These are phyloP conservation scores for Drosophila triauraria DNA, from an alignment of 1,140 invertebrate species.

Conservation along the genomic window DNA sequence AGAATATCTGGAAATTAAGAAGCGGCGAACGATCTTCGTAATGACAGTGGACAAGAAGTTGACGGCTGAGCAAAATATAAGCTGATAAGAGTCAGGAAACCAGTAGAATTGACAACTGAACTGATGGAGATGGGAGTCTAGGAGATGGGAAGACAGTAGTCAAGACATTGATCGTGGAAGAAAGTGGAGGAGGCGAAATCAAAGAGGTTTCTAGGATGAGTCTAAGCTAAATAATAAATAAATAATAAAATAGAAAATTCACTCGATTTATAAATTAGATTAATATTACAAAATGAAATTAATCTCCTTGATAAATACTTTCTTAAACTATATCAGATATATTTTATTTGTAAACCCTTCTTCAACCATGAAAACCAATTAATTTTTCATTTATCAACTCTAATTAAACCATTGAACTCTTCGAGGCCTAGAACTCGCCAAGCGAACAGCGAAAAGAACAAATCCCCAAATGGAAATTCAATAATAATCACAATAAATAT, in stretches of 20 bases:
- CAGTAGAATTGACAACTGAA: constrained; percentile 15
- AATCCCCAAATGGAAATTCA: constrained; percentile 61
- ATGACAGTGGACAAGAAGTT: constrained; percentile 63
- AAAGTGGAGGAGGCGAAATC: not conserved
- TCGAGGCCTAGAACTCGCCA: constrained; percentile 8
- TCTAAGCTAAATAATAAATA: not conserved
- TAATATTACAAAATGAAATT: not conserved
- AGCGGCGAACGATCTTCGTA: constrained; percentile 64
- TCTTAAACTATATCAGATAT: too few species aligned
- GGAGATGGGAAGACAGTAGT: constrained; percentile 1
- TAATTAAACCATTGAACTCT: constrained; percentile 68
- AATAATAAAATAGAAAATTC: too few species aligned
- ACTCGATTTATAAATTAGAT: too few species aligned
- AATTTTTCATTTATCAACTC: constrained; percentile 39
- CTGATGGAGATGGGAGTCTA: not conserved
- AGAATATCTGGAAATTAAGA: constrained; percentile 40
- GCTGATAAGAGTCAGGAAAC: constrained; percentile 71
- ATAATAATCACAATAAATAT: constrained; percentile 76
- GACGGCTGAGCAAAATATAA: constrained; percentile 63
- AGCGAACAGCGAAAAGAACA: constrained; percentile 14
- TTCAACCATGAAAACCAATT: not conserved
- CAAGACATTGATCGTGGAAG: not conserved
- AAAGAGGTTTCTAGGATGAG: not conserved
- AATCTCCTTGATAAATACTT: not conserved
- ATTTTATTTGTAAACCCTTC: not conserved